Base-by-base conservation (phyloP, 2,888 invertebrate species). In the Tenthredo mesomela region DNA sequence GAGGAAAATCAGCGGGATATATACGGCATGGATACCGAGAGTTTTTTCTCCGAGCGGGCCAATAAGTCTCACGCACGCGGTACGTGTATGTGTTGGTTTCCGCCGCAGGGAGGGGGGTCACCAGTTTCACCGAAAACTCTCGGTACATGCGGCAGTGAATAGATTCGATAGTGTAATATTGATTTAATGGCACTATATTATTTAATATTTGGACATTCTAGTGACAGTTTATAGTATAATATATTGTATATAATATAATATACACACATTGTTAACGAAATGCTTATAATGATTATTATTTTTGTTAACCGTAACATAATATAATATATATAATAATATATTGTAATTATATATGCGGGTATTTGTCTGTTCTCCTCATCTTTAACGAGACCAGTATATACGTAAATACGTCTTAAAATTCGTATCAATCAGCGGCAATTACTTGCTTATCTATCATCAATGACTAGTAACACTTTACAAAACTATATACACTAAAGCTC, bases 401-500 rank as follows among this genome's bases (percentile, higher is more conserved):
- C 29, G 21, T 43, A 33, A 71, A 25, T 33, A n/a, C 40, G 47
- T 43, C 43, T 40, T 73, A n/a, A 73, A 73, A 47, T 47, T 47
- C 73, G 21, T 43, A 61, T 43, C 21, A 40, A 73, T 73, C 73
- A 47, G 73, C 43, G 73, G 47, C 21, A 73, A 40, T 73, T 65
- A 25, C 21, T 80, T 40, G 61, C 40, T 65, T 80, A 40, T 40
- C 33, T 58, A 80, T 80, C 65, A 40, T 80, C 80, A 80, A 80
- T 80, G 80, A 80, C 80, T 85, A 70, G 70, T 91, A 91, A 92
- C 92, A 92, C 91, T 92, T 93, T 92, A 92, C 90, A 93, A 93
- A 93, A 93, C 93, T 93, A 93, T 93, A 90, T 93, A 93, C 93
- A 92, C 92, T 92, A 92, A 92, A 92, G 92, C 92, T 90, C 87